phyloP scores from a whole-genome alignment of 2,797 vertebrate genomes.

The Ctenopoma kingsleyae region DNA sequence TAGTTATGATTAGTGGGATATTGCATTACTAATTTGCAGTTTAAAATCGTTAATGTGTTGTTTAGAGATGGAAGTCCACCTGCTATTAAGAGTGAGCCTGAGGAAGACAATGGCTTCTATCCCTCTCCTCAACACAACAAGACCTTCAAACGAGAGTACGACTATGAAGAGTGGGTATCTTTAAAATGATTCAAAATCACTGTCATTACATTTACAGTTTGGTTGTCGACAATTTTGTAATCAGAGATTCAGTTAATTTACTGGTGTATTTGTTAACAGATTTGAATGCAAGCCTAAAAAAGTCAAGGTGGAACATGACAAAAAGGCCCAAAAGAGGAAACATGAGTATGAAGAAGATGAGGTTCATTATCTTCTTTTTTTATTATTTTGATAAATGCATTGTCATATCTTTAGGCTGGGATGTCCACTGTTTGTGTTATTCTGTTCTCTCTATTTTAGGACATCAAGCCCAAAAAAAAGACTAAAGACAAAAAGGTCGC shows the following conservation, averaged over 20 bases:
- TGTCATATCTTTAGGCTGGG: background rate
- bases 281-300: constrained; percentile 91
- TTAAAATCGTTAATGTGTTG: constrained; percentile 35
- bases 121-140: constrained; percentile 88
- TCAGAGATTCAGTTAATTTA: background rate
- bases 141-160: constrained; percentile 87
- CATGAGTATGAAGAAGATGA: constrained; percentile 90
- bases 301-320: constrained; percentile 93
- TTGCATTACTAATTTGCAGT: constrained; percentile 18
- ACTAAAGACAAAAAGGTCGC: constrained; percentile 89
- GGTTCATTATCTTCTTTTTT: constrained; percentile 40
- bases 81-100: constrained; percentile 90
- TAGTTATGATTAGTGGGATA: background rate
- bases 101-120: constrained; percentile 89
- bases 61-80: constrained; percentile 84
- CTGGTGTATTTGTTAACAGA: constrained; percentile 72
- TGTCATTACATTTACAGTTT: background rate
- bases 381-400: background rate
- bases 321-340: constrained; percentile 95
- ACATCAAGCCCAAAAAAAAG: constrained; percentile 92
- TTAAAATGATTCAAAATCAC: background rate
- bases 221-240: background rate
- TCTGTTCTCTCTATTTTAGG: constrained; percentile 75
- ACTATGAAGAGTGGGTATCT: constrained; percentile 90
- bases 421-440: background rate